Base-by-base conservation (phyloP, 2,888 invertebrate species). In the Conistra vaccinii region DNA sequence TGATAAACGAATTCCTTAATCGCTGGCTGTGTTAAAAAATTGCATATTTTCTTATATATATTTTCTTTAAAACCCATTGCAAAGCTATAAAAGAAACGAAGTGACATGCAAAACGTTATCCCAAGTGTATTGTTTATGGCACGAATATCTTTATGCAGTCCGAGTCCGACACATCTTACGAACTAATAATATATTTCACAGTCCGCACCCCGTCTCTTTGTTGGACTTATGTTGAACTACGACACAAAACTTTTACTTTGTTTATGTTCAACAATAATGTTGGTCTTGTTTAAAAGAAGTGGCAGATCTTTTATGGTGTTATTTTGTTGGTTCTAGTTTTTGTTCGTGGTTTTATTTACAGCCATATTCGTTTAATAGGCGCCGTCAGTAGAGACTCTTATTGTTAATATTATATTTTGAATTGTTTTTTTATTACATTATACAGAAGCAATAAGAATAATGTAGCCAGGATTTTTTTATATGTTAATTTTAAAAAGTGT, bases 121-220 rank as follows among this genome's bases (percentile, higher is more conserved):
- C 42, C 45, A 29, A 53, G 51, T 60, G 10, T 39, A 10, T n/a
- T 39, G 70, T n/a, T 23, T 9, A 39, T 2, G 39, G 48, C 42
- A 61, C 53, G 42, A 39, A 51, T 6, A 45, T 51, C 66, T 66
- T 53, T 70, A 62, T 42, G 62, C 67, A 32, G 51, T 20, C n/a
- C 60, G 67, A 32, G 51, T 20, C n/a, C 60, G 67, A 39, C 55
- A 70, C 57, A 66, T 80, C 29, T 80, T 10, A 23, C 12, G 14
- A 70, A 70, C 48, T 66, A 76, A 67, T 81, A 76, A 67, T 74
- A 42, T 69, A 74, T 74, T 57, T 26, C 70, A 42, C 39, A 65
- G 53, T 35, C 26, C 2, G 7, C 39, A 12, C 42, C 42, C 2
- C 12, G 26, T 20, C n/a, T 80, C 69, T 80, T 57, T 75, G 57